These are phyloP conservation scores for Conus betulinus DNA, from an alignment of 1,140 invertebrate genomes.

Conservation along the genomic window DNA sequence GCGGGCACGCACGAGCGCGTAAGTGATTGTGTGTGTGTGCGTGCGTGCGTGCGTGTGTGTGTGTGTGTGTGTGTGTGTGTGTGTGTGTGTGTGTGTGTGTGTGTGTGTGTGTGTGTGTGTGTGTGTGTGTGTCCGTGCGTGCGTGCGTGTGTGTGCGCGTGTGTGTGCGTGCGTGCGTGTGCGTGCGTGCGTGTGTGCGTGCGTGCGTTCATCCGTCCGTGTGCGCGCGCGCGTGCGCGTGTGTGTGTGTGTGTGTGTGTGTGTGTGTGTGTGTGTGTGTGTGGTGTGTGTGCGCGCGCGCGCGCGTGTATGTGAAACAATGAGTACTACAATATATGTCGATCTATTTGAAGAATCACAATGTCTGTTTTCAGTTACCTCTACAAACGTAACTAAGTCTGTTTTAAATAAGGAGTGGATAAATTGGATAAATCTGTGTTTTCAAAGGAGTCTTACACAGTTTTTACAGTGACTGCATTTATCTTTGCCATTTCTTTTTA, in stretches of 20 bases:
- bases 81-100: neutral
- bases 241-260: constrained; percentile 16
- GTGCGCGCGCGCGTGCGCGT: neutral
- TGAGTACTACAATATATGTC: too few species aligned
- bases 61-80: neutral
- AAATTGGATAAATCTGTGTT: too few species aligned
- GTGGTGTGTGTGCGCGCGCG: neutral
- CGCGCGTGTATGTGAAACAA: too few species aligned
- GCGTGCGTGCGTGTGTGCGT: neutral
- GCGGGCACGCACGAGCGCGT: neutral
- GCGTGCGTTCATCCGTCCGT: neutral
- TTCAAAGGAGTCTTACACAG: too few species aligned
- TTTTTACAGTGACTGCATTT: too few species aligned
- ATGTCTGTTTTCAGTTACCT: too few species aligned
- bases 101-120: neutral
- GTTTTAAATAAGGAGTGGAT: too few species aligned
- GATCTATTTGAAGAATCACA: too few species aligned
- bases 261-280: neutral
- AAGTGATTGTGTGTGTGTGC: neutral
- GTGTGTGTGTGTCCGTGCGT: neutral
- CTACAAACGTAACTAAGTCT: too few species aligned
- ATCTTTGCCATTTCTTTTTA: too few species aligned
- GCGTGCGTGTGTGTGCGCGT: constrained; percentile 1
- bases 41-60: neutral
- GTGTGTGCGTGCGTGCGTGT: neutral